A percentile compares a stretch with the other conserved stretches of the same genome.
These are phyloP conservation scores for Eupithecia abbreviata DNA, from an alignment of 2,888 invertebrate genomes.

Conservation along the genomic window DNA sequence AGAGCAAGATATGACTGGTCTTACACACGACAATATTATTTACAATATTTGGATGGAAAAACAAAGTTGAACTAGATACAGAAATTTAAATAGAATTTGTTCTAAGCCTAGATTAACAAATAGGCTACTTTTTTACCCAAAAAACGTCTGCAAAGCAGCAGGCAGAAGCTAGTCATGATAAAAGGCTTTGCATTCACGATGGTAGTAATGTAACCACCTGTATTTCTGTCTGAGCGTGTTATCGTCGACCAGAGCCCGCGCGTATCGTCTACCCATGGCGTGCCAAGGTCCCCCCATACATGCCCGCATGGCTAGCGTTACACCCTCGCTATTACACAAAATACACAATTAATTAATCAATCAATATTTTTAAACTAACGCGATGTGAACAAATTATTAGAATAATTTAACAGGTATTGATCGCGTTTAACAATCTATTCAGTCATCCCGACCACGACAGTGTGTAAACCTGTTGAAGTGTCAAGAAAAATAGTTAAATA, in stretches of 20 bases:
- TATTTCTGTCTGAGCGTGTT: slow-evolving; percentile 71
- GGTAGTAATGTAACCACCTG: slow-evolving; percentile 66
- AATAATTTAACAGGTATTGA: too few species aligned
- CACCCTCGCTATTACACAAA: slow-evolving; percentile 70
- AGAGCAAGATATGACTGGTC: neutral
- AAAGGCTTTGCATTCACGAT: slow-evolving; percentile 25
- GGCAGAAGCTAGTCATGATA: neutral
- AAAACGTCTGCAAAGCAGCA: neutral
- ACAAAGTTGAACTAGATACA: neutral
- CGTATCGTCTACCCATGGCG: slow-evolving; percentile 68
- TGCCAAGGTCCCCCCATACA: slow-evolving; percentile 74
- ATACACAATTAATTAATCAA: slow-evolving; percentile 35
- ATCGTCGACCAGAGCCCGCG: slow-evolving; percentile 70
- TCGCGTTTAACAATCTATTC: too few species aligned
- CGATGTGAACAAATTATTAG: too few species aligned
- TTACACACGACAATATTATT: neutral
- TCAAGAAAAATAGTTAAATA: neutral
- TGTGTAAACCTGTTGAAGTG: too few species aligned
- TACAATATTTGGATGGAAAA: neutral
- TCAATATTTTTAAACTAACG: neutral
- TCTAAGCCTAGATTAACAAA: neutral
- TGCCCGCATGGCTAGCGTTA: slow-evolving; percentile 70
- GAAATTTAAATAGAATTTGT: neutral
- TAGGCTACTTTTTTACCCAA: neutral
- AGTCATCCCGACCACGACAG: too few species aligned